Percentiles rank a stretch among this genome's conserved stretches.
phyloP scores from a whole-genome alignment of 2,113 vertebrate species.

The Phalacrocorax pelagicus region DNA sequence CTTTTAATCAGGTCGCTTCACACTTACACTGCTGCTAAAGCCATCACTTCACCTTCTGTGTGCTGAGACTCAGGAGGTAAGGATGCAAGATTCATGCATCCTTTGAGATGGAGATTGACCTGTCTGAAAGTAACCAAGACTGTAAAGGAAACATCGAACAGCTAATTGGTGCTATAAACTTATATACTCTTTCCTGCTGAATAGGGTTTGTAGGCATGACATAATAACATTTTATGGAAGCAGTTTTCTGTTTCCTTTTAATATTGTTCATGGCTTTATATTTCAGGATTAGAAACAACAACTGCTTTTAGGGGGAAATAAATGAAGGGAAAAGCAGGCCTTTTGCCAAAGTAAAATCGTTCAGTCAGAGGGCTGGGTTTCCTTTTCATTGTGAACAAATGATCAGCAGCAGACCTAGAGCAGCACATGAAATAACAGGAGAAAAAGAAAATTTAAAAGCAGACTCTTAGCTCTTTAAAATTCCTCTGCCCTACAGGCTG shows the following conservation, averaged over 20 bases:
- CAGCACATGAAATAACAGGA: not conserved
- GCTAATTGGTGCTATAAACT: not conserved
- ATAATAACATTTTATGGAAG: not conserved
- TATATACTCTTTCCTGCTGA: not conserved
- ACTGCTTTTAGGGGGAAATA: slow-evolving; percentile 6
- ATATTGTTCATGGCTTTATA: not conserved
- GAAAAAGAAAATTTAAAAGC: not conserved
- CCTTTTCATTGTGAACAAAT: not conserved
- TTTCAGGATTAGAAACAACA: slow-evolving; percentile 11
- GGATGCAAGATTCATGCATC: not conserved
- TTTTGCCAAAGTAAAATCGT: not conserved
- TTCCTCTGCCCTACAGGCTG: not conserved
- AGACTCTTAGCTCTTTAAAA: not conserved
- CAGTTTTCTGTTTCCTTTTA: not conserved
- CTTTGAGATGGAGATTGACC: not conserved
- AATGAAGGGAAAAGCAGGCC: slow-evolving; percentile 6
- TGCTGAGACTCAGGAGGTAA: not conserved
- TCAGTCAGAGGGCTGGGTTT: not conserved
- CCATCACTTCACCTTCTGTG: not conserved
- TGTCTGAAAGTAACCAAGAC: not conserved
- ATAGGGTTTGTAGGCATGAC: not conserved
- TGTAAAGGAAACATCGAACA: not conserved
- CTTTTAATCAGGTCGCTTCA: not conserved
- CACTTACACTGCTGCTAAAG: not conserved
- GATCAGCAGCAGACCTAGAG: not conserved